phyloP scores from a whole-genome alignment of 2,113 vertebrate genomes.

The Tupaia chinensis region DNA sequence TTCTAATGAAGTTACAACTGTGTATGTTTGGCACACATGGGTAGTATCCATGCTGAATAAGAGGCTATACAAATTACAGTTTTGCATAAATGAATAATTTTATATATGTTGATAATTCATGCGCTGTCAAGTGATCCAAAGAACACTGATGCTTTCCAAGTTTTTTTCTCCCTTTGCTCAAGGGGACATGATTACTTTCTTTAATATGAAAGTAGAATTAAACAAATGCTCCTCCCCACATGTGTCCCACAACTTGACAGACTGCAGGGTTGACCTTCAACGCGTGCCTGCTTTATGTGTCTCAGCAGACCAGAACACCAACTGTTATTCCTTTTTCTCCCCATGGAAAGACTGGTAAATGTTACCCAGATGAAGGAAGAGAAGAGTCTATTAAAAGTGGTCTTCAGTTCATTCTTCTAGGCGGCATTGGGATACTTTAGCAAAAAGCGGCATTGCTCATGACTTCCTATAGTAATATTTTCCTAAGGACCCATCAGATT shows the following conservation, averaged over 20 bases:
- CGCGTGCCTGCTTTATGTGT: slow-evolving; percentile 1
- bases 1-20: slow-evolving; percentile 29
- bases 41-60: slow-evolving; percentile 47
- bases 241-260: slow-evolving; percentile 3
- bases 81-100: slow-evolving; percentile 78
- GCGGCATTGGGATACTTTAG: not conserved
- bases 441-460: not conserved
- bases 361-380: slow-evolving; percentile 49
- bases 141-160: slow-evolving; percentile 55
- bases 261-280: slow-evolving; percentile 59
- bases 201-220: slow-evolving; percentile 10
- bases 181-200: slow-evolving; percentile 9
- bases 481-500: not conserved
- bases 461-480: not conserved
- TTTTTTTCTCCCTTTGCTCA: slow-evolving; percentile 38
- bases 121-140: slow-evolving; percentile 49
- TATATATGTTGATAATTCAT: slow-evolving; percentile 66
- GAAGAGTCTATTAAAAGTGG: not conserved
- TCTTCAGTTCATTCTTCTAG: slow-evolving; percentile 5
- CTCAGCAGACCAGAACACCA: slow-evolving; percentile 44
- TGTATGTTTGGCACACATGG: slow-evolving; percentile 38
- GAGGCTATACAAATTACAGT: slow-evolving; percentile 70
- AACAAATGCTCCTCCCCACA: slow-evolving; percentile 29
- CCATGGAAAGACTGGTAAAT: slow-evolving; percentile 12
- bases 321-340: slow-evolving; percentile 54